Conservation (phyloP, 2,113 vertebrate species). For the Leptobrachium leishanense region DNA sequence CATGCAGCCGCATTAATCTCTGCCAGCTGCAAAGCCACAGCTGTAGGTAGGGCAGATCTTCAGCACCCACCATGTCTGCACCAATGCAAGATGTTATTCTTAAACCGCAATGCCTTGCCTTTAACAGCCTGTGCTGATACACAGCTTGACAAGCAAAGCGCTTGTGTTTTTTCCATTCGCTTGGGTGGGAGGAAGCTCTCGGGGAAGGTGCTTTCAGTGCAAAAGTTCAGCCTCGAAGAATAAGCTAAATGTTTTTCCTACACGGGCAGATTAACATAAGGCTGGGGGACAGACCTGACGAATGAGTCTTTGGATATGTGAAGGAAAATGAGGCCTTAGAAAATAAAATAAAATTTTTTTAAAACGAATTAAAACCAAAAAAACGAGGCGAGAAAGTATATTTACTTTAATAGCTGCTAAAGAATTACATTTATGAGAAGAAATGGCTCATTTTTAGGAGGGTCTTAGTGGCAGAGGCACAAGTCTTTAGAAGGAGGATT, state of each 20-base stretch:
- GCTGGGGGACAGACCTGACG: conserved; percentile 37
- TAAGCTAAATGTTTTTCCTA: conserved; percentile 46
- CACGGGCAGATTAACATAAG: conserved; percentile 37
- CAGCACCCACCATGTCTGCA: conserved; percentile 65
- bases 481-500: conserved; percentile 16
- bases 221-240: conserved; percentile 47
- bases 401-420: conserved; percentile 32
- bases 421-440: conserved; percentile 20
- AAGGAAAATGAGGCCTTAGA: not conserved
- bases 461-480: conserved; percentile 36
- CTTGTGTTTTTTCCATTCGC: conserved; percentile 55
- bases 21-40: conserved; percentile 71
- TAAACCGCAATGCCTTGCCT: conserved; percentile 65
- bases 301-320: conserved; percentile 37
- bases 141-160: conserved; percentile 60
- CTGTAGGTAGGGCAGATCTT: conserved; percentile 61
- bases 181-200: conserved; percentile 45
- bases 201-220: conserved; percentile 44
- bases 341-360: not conserved
- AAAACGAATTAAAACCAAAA: not conserved
- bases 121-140: conserved; percentile 60
- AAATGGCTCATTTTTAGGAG: conserved; percentile 24
- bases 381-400: conserved; percentile 6
- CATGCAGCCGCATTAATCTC: conserved; percentile 72
- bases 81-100: conserved; percentile 65